A percentile compares a stretch with the other conserved stretches of the same genome.
phyloP scores from a whole-genome alignment of 2,797 vertebrate genomes.

The Acridotheres tristis region DNA sequence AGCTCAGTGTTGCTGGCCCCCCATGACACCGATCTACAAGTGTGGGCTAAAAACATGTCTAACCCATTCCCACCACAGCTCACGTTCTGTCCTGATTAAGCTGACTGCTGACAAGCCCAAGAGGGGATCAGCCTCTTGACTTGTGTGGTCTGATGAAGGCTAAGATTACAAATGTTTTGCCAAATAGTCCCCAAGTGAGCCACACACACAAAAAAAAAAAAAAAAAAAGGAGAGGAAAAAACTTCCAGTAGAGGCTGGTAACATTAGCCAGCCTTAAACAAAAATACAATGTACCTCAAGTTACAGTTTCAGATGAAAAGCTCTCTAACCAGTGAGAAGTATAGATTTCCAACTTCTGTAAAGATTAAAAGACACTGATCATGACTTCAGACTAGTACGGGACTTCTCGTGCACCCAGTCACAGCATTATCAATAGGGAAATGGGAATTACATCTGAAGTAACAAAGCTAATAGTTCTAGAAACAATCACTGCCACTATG shows the following conservation, averaged over 20 bases:
- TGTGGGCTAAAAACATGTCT: conserved; percentile 41
- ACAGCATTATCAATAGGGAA: not conserved
- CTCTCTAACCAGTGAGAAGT: not conserved
- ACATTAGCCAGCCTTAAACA: conserved; percentile 42
- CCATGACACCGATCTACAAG: conserved; percentile 26
- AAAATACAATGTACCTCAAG: conserved; percentile 42
- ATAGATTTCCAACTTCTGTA: conserved; percentile 11
- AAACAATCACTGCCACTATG: not conserved
- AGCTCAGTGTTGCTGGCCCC: conserved; percentile 22
- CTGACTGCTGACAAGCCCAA: conserved; percentile 51
- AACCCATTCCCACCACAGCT: not conserved
- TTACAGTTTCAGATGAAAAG: conserved; percentile 58
- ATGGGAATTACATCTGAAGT: not conserved
- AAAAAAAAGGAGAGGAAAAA: rapidly evolving
- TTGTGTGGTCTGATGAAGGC: conserved; percentile 63
- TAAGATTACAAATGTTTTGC: conserved; percentile 61
- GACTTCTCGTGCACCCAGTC: not conserved
- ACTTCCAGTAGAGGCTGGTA: not conserved
- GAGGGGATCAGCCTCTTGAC: conserved; percentile 56
- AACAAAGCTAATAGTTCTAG: not conserved
- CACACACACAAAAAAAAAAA: not conserved
- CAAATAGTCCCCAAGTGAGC: conserved; percentile 40
- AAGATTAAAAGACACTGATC: conserved; percentile 7
- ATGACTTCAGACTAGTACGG: not conserved
- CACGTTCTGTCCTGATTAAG: conserved; percentile 37